These are phyloP conservation scores for Bellardia pandia DNA, from an alignment of 2,888 invertebrate genomes.

Conservation along the genomic window DNA sequence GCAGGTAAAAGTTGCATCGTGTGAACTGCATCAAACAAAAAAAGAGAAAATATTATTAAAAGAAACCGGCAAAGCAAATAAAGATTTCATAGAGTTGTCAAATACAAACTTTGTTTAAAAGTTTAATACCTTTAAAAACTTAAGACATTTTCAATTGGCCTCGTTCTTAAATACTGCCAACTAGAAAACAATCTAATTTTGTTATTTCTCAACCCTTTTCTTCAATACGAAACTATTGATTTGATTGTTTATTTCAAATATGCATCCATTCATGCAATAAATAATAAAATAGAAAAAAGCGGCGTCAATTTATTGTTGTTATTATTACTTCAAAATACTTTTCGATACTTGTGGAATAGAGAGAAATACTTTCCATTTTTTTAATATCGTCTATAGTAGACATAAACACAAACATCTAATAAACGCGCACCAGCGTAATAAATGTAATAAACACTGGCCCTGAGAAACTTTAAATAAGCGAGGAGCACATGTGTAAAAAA, in stretches of 20 bases:
- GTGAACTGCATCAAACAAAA: no score
- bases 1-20: no score
- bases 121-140: no score
- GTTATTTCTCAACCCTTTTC: background rate
- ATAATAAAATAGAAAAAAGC: background rate
- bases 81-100: no score
- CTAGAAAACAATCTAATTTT: background rate
- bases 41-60: no score
- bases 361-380: background rate
- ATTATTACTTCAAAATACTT: background rate
- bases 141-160: background rate
- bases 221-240: background rate
- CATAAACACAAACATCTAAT: conserved; percentile 58
- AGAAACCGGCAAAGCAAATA: no score
- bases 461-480: conserved; percentile 38
- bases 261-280: background rate
- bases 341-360: conserved; percentile 1
- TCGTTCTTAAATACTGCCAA: background rate
- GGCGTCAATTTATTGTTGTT: background rate
- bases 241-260: background rate
- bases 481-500: conserved; percentile 31
- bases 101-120: no score
- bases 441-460: conserved; percentile 26
- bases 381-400: conserved; percentile 28
- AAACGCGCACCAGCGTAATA: background rate